Percentiles rank a stretch among this genome's conserved stretches.
Evolutionary conservation across 2,113 vertebrate species (phyloP).

Genomic region (Zosterops pallidus): DNA sequence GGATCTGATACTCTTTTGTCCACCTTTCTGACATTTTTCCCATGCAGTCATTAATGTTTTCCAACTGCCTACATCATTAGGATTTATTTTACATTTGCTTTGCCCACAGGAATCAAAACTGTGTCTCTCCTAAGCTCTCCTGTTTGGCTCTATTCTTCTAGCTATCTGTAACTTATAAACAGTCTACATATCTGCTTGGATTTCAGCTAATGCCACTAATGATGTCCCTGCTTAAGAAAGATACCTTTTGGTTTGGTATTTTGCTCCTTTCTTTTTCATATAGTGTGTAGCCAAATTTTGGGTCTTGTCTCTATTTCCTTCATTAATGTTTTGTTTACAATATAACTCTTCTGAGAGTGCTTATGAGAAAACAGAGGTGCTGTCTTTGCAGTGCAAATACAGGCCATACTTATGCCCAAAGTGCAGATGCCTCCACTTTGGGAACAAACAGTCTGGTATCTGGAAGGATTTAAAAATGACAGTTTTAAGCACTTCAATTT

Average conservation of each 20-base stretch:
- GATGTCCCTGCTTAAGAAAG: neutral
- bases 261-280: neutral
- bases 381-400: neutral
- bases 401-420: neutral
- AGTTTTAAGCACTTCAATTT: neutral
- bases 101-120: neutral
- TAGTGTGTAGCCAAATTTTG: neutral
- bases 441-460: neutral
- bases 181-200: neutral
- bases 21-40: neutral
- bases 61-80: neutral
- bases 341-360: neutral
- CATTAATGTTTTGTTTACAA: neutral
- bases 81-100: neutral
- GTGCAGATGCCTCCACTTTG: rapidly evolving
- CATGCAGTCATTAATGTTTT: neutral
- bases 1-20: neutral
- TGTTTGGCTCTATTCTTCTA: neutral
- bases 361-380: neutral
- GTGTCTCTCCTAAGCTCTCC: neutral
- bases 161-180: neutral
- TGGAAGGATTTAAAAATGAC: neutral
- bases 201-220: neutral
- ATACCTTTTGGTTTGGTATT: neutral
- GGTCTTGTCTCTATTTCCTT: neutral